Evolutionary conservation across 2,113 vertebrate species (phyloP).

Genomic region (Martes martes): DNA sequence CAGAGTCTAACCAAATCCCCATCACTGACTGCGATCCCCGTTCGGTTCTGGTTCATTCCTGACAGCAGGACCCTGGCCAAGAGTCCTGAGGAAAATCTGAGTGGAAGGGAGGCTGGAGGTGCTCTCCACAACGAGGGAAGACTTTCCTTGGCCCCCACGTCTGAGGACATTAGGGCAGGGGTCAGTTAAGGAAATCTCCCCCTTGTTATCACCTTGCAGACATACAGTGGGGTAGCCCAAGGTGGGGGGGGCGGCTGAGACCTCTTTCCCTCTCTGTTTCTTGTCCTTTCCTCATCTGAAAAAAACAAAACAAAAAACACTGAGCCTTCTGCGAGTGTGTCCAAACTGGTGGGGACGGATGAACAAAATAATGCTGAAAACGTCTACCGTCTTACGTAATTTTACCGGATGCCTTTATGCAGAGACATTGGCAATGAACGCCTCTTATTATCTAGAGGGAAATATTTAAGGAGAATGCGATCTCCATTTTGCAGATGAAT

Average conservation of each 20-base stretch:
- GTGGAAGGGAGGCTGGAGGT: not conserved
- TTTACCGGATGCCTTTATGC: not conserved
- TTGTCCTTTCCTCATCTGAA: not conserved
- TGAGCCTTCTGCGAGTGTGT: not conserved
- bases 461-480: constrained; percentile 13
- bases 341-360: not conserved
- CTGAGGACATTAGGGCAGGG: not conserved
- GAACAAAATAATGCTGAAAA: not conserved
- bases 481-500: not conserved
- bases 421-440: not conserved
- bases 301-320: not conserved
- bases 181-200: not conserved
- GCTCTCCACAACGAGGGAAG: not conserved
- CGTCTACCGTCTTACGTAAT: not conserved
- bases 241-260: not conserved
- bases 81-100: not conserved
- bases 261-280: not conserved
- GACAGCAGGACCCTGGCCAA: constrained; percentile 21
- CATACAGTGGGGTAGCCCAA: not conserved
- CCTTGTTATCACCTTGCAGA: not conserved
- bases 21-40: not conserved
- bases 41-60: not conserved
- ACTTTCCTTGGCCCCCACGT: not conserved
- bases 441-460: not conserved
- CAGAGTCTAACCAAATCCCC: constrained; percentile 12